Percentiles rank a stretch among this genome's conserved stretches.
These are phyloP conservation scores for Trididemnum nubilum DNA, from an alignment of 23 tunicate genomes.

Conservation along the genomic window DNA sequence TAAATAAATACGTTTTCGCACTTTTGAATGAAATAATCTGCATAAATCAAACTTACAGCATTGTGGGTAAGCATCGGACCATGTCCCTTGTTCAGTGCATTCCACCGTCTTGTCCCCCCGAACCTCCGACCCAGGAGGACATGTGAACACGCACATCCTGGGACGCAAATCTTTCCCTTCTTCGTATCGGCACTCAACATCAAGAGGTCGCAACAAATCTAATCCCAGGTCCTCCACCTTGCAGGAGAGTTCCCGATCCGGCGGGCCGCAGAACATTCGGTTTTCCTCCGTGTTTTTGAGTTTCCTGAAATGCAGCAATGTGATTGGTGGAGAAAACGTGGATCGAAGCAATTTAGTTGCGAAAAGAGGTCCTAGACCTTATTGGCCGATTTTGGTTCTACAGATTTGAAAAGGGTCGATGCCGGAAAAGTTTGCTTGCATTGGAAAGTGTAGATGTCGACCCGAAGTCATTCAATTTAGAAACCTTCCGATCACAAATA, in stretches of 20 bases:
- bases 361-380: no score
- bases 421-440: no score
- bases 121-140: conserved; percentile 53
- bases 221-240: conserved; percentile 45
- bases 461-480: no score
- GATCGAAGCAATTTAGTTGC: no score
- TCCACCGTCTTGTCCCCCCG: conserved; percentile 37
- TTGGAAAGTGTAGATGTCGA: no score
- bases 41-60: conserved; percentile 76
- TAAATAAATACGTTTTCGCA: no score
- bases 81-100: conserved; percentile 40
- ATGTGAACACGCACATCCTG: conserved; percentile 39
- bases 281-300: conserved; percentile 31
- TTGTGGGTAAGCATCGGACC: conserved; percentile 36
- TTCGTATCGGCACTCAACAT: conserved; percentile 27
- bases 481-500: no score
- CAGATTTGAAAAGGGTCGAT: no score
- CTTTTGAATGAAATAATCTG: no score
- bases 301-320: conserved; percentile 36
- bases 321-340: no score
- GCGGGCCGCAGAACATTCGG: conserved; percentile 48
- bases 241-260: conserved; percentile 37
- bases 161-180: conserved; percentile 39
- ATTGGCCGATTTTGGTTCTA: no score
- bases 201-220: conserved; percentile 37